Base-by-base conservation (phyloP, 2,888 invertebrate genomes). In the Campopleginae sp. region DNA sequence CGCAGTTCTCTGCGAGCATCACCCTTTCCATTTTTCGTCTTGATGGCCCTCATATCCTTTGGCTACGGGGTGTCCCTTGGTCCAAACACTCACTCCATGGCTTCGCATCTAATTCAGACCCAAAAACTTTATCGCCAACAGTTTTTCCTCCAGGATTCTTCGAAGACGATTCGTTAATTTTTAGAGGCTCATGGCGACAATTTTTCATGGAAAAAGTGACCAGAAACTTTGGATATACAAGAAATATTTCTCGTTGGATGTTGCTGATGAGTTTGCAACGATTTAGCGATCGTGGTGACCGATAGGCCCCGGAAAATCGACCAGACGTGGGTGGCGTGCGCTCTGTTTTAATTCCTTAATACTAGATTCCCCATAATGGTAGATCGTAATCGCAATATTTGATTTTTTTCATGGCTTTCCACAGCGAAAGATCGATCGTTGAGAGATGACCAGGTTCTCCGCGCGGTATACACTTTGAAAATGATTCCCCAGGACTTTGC, bases 1-100 rank as follows among this genome's bases (percentile, higher is more conserved):
- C 85, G 72, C 76, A 79, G 81, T 80, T 66, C 74, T 48, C 65
- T 70, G 74, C 23, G 70, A 75, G 66, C 81, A 66, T 76, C 71
- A 48, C 71, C 66, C 71, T 61, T 66, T 66, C 76, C 71, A 65
- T 58, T 66, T 58, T 68, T 77, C 70, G 46, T 58, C 65, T 51
- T 14, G 51, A 51, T 46, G 27, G 31, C 63, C 71, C 71, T 54
- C 71, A 42, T 33, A 70, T 54, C 19, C 8, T 66, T 38, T 61
- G n/a, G 12, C 38, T 76, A 68, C 74, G 14, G 58, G 27, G 58
- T 58, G 58, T 58, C 58, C 27, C 58, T 14, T 58, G 6, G 12
- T 1, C 1, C 27, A 12, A 12, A 27, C n/a, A n/a, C n/a, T n/a
- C n/a, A n/a, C n/a, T n/a, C n/a, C n/a, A n/a, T n/a, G n/a, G 6